Conservation (phyloP, 2,113 vertebrate genomes). For the Pluvianellus socialis region DNA sequence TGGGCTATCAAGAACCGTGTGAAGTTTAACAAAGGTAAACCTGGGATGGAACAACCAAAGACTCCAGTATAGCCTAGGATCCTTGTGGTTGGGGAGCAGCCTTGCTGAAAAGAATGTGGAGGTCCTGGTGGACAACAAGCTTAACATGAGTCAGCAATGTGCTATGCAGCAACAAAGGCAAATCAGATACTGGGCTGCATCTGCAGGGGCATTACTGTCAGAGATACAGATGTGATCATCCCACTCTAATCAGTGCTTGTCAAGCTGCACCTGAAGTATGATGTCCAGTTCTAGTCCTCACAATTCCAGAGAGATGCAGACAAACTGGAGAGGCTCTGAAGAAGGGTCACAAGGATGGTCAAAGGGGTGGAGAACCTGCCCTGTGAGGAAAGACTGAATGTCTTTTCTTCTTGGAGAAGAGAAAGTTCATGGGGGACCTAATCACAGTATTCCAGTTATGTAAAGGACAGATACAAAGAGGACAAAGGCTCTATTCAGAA, state of each 20-base stretch:
- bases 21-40: background rate
- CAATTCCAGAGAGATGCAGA: background rate
- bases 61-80: background rate
- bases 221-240: background rate
- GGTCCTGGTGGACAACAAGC: background rate
- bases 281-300: background rate
- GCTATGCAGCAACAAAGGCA: background rate
- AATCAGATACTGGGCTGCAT: background rate
- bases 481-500: background rate
- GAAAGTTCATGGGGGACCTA: background rate
- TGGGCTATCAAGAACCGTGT: background rate
- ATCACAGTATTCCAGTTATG: background rate
- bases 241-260: background rate
- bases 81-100: background rate
- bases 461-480: background rate
- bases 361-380: background rate
- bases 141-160: background rate
- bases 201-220: background rate
- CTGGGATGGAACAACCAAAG: background rate
- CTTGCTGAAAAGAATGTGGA: background rate
- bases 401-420: background rate
- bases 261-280: background rate
- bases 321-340: background rate
- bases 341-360: background rate
- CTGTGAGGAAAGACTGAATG: background rate